These are phyloP conservation scores for Metopia argyrocephala DNA, from an alignment of 2,888 invertebrate genomes.

Conservation along the genomic window DNA sequence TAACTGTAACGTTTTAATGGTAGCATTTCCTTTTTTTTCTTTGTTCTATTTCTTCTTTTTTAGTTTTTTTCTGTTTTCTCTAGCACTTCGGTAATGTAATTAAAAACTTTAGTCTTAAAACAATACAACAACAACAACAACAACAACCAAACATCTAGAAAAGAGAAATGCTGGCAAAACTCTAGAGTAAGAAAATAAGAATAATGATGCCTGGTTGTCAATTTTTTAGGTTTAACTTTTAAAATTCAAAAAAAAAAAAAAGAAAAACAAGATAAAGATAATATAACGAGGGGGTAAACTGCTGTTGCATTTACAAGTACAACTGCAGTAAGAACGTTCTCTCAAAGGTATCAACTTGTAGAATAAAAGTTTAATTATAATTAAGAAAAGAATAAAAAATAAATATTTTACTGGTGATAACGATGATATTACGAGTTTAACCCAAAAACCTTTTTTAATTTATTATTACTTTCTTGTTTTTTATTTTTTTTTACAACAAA, in stretches of 20 bases:
- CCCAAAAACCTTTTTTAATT: slow-evolving; percentile 50
- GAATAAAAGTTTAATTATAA: slow-evolving; percentile 38
- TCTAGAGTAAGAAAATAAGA: slow-evolving; percentile 38
- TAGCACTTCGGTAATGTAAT: slow-evolving; percentile 73
- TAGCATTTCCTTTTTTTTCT: slow-evolving; percentile 27
- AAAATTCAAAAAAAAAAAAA: background rate
- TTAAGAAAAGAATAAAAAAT: slow-evolving; percentile 8
- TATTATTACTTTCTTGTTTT: too few species aligned
- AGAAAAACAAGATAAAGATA: background rate
- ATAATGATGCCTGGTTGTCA: slow-evolving; percentile 59
- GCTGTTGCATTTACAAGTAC: background rate
- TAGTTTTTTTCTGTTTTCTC: slow-evolving; percentile 54
- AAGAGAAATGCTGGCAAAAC: background rate
- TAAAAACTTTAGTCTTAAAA: slow-evolving; percentile 72
- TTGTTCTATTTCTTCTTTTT: slow-evolving; percentile 63
- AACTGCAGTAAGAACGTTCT: slow-evolving; percentile 46
- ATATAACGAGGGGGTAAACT: background rate
- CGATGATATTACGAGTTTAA: slow-evolving; percentile 44
- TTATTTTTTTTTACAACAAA: too few species aligned
- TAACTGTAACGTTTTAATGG: slow-evolving; percentile 59
- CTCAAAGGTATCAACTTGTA: slow-evolving; percentile 46
- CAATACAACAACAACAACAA: slow-evolving; percentile 31
- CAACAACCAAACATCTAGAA: background rate
- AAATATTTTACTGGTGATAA: too few species aligned
- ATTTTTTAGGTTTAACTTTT: slow-evolving; percentile 53